Conservation (phyloP, 2,797 vertebrate genomes). For the Silurus lanzhouensis region DNA sequence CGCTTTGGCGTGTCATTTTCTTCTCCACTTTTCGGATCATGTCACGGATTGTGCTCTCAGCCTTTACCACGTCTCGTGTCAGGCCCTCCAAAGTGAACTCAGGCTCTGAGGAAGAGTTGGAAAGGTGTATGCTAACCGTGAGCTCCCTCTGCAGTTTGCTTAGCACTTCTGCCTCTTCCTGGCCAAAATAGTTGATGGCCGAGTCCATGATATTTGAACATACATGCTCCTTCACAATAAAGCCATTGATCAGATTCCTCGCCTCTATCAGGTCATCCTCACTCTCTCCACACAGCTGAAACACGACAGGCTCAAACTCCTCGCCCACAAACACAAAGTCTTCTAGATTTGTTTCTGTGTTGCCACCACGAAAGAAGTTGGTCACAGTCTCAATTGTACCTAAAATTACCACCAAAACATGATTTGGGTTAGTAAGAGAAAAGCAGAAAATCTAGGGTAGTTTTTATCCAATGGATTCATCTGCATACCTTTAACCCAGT, state of each 20-base stretch:
- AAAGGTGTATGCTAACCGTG: slow-evolving; percentile 70
- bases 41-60: slow-evolving; percentile 67
- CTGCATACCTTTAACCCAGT: slow-evolving; percentile 60
- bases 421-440: background rate
- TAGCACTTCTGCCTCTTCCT: slow-evolving; percentile 66
- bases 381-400: background rate
- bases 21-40: slow-evolving; percentile 73
- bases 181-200: slow-evolving; percentile 69
- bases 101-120: slow-evolving; percentile 59
- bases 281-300: slow-evolving; percentile 82
- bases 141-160: slow-evolving; percentile 72
- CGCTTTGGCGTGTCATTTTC: slow-evolving; percentile 60
- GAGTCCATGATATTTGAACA: slow-evolving; percentile 65
- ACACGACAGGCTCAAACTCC: slow-evolving; percentile 67
- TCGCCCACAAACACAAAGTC: slow-evolving; percentile 56
- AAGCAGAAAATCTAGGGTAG: background rate
- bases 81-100: slow-evolving; percentile 77
- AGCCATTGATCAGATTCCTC: slow-evolving; percentile 62
- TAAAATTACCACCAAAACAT: slow-evolving; percentile 35
- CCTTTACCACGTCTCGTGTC: slow-evolving; percentile 73
- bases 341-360: rapidly evolving
- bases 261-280: slow-evolving; percentile 57
- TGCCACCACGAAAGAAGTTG: background rate
- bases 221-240: slow-evolving; percentile 74
- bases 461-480: background rate